Base-by-base conservation (phyloP, 2,113 vertebrate species). In the Gallinago undulata region DNA sequence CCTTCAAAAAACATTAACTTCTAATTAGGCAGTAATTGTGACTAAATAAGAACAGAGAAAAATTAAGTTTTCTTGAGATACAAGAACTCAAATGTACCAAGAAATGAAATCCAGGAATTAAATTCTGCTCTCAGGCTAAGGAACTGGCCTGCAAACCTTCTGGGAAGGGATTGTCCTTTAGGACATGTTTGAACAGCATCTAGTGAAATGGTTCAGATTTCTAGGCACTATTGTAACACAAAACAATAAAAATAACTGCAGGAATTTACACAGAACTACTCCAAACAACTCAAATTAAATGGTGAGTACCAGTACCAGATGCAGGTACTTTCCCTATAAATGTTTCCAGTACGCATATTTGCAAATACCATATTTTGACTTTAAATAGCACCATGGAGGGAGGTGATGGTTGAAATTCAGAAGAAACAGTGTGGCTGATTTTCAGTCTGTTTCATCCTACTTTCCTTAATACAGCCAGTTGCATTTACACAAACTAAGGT, bases 241-340 rank as follows among this genome's bases (percentile, higher is more conserved):
- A 94, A 95, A 83, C 93, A 94, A 97, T 95, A 93, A 93, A 89
- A 94, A 80, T 66, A 83, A 41, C 45, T 79, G 59, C 81, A 89
- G 50, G 57, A 91, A 95, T 89, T 91, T 47, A 87, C 50, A 55
- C n/a, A 84, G n/a, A 87, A 47, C 69, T 64, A 69, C 70, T 92
- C 91, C 57, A 87, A 87, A 76, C n/a, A 76, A 60, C n/a, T 69
- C 22, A 39, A 76, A 19, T 6, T 5, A 76, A 79, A 74, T 64
- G 33, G 21, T 59, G 39, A 87, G 53, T 19, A 53, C 33, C n/a
- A 21, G 48, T 53, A 68, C 72, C 73, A 80, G 31, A 47, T 3
- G 31, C 90, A 94, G 79, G 48, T 78, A 50, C 10, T 1, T 39
- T 69, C 19, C 63, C 76, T 28, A 18, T 41, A 30, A 64, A 47